Evolutionary conservation across 2,113 vertebrate species (phyloP), one percentile per base, ranked within the genome.

Genomic region (Argyrosomus japonicus): DNA sequence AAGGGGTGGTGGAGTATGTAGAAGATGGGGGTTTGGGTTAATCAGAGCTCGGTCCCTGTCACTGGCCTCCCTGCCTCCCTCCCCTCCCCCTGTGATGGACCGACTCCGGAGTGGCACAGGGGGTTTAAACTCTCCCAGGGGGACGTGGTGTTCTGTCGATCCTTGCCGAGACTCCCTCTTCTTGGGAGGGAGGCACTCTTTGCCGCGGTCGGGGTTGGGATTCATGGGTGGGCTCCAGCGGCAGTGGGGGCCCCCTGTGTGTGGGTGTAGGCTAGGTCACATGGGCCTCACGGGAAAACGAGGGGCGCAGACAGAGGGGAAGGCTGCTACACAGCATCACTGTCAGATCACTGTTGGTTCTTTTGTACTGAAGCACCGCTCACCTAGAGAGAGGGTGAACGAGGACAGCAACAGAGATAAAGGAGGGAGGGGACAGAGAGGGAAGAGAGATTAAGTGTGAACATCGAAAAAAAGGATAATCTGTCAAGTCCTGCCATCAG

Each of bases 111-210:
- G 82, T 0, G 91, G 95, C 71, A 95, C 94, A 1, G 95, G 95
- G 61, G 90, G 94, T 88, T 96, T 96, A 60, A 96, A 96, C 75
- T 95, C 93, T 64, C 95, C 95, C 82, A 92, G 85, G 4, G 88
- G 85, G 58, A 89, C 72, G 23, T 88, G 88, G 75, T 88, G 93
- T 47, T 95, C 94, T 1, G 77, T 58, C 15, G 92, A 95, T 74
- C 93, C 93, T 91, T 96, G 94, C 43, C 94, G 93, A 89, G 94
- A 93, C 87, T 96, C 95, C 92, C 95, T 94, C 90, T 96, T 96
- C 89, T 96, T 96, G 2, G 95, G 95, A 89, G 95, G 95, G 89
- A 96, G 95, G 92, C 94, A 95, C 93, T 95, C 95, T 95, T 95
- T 95, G 92, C 94, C 88, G 67, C 94, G 95, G 73, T 95, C 95